Evolutionary conservation across 2,888 invertebrate genomes (phyloP).

Genomic region (Kryphioiulus occultus): DNA sequence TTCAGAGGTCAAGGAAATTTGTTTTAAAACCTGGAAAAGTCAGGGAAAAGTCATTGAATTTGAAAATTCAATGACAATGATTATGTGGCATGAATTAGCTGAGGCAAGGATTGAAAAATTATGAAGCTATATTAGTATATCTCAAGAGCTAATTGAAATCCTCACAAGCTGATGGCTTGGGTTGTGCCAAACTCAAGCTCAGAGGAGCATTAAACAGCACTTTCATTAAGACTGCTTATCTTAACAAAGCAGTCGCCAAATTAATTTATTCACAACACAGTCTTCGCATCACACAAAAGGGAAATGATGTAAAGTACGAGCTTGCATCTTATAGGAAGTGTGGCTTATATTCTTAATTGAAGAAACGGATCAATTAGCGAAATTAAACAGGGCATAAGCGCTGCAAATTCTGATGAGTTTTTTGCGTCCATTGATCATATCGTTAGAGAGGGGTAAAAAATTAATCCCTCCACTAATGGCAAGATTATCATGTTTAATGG

Average conservation of each 20-base stretch:
- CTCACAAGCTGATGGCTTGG: not conserved
- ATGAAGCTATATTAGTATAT: too few relatives aligned
- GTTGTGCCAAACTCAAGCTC: not conserved
- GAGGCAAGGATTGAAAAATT: too few relatives aligned
- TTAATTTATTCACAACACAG: not conserved
- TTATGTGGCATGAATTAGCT: too few relatives aligned
- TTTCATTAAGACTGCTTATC: conserved; percentile 26
- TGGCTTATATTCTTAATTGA: not conserved
- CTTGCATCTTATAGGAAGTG: not conserved
- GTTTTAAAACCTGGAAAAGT: too few relatives aligned
- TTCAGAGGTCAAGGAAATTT: too few relatives aligned
- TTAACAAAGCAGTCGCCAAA: conserved; percentile 25
- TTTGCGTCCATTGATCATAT: not conserved
- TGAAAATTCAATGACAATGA: too few relatives aligned
- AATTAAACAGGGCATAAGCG: not conserved
- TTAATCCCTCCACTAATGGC: not conserved
- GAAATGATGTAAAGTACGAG: not conserved
- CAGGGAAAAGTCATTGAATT: too few relatives aligned
- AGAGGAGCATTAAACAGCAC: not conserved
- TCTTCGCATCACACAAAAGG: not conserved
- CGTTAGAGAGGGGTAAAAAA: not conserved
- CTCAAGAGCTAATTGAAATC: not conserved
- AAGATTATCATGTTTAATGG: not conserved
- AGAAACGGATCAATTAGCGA: not conserved
- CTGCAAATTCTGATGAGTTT: not conserved